Conservation (phyloP, 1,140 invertebrate species). For the Zaprionus africanus region DNA sequence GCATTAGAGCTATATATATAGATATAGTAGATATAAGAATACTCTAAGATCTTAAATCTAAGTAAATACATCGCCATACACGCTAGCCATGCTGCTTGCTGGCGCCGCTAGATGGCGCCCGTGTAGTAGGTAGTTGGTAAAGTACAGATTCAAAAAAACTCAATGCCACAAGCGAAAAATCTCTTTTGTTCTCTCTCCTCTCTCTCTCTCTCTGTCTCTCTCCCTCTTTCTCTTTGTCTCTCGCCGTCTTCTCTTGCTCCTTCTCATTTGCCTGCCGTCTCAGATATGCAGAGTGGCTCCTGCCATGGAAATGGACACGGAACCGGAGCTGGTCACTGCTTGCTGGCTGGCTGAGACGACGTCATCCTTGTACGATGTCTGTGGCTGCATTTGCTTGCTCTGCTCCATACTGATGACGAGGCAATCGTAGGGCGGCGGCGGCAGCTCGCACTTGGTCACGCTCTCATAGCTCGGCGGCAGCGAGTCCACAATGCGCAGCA, state of each 20-base stretch:
- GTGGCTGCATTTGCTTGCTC: conserved; percentile 60
- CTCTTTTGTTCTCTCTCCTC: conserved; percentile 57
- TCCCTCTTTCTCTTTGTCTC: conserved; percentile 26
- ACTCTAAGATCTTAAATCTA: conserved; percentile 61
- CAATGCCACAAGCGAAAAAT: conserved; percentile 52
- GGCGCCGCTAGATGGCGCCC: conserved; percentile 28
- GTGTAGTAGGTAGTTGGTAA: conserved; percentile 17
- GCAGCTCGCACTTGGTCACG: conserved; percentile 77
- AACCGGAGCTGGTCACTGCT: neutral
- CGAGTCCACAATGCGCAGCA: conserved; percentile 78
- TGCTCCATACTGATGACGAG: conserved; percentile 75
- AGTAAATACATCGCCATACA: conserved; percentile 73
- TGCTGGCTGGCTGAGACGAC: neutral
- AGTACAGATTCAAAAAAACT: conserved; percentile 40
- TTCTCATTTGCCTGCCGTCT: neutral
- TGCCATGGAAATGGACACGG: conserved; percentile 32
- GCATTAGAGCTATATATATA: conserved; percentile 36
- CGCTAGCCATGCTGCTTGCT: conserved; percentile 5
- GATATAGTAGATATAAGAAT: conserved; percentile 42
- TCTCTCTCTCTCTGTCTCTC: neutral
- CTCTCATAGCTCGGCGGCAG: conserved; percentile 82
- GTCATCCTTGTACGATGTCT: conserved; percentile 51
- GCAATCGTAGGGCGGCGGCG: conserved; percentile 79
- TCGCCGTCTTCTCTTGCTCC: conserved; percentile 12
- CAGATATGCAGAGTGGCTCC: conserved; percentile 62